A percentile compares a stretch with the other conserved stretches of the same genome.
Conservation (phyloP, 2,113 vertebrate genomes). For the Notarius quadriscutis region DNA sequence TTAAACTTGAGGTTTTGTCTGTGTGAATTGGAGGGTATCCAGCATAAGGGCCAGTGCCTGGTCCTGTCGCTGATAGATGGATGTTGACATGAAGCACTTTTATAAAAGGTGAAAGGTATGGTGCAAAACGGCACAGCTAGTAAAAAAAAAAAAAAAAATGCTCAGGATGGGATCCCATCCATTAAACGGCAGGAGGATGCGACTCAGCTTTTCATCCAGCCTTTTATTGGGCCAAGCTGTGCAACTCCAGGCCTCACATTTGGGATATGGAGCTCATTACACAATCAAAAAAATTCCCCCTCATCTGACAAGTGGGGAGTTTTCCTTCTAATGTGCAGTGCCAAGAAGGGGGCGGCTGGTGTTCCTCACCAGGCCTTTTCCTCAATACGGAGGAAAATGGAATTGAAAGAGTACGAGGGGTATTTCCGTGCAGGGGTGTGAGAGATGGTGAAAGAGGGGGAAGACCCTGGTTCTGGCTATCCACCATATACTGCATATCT, state of each 20-base stretch:
- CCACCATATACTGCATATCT: constrained; percentile 26
- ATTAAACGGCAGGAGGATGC: constrained; percentile 54
- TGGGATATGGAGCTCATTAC: constrained; percentile 62
- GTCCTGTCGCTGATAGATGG: constrained; percentile 38
- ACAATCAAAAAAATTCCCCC: constrained; percentile 47
- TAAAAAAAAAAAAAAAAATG: background rate
- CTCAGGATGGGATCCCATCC: constrained; percentile 46
- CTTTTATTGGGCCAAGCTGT: constrained; percentile 58
- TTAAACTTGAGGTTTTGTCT: constrained; percentile 54
- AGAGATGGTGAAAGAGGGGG: constrained; percentile 1
- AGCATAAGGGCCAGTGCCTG: constrained; percentile 11
- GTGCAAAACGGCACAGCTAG: constrained; percentile 12
- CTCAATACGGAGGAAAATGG: constrained; percentile 30
- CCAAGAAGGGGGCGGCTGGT: constrained; percentile 22
- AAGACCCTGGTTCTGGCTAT: constrained; percentile 34
- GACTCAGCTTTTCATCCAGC: constrained; percentile 63
- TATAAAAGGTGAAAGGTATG: constrained; percentile 20
- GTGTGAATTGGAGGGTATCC: constrained; percentile 39
- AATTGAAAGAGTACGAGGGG: constrained; percentile 42
- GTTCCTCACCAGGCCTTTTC: constrained; percentile 38
- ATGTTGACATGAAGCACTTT: constrained; percentile 45
- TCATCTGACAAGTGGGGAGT: constrained; percentile 53
- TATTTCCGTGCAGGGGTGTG: constrained; percentile 47
- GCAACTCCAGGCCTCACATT: constrained; percentile 55
- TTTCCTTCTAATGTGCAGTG: constrained; percentile 39